Evolutionary conservation across 2,888 invertebrate genomes (phyloP).

Genomic region (Hartigia nigra): DNA sequence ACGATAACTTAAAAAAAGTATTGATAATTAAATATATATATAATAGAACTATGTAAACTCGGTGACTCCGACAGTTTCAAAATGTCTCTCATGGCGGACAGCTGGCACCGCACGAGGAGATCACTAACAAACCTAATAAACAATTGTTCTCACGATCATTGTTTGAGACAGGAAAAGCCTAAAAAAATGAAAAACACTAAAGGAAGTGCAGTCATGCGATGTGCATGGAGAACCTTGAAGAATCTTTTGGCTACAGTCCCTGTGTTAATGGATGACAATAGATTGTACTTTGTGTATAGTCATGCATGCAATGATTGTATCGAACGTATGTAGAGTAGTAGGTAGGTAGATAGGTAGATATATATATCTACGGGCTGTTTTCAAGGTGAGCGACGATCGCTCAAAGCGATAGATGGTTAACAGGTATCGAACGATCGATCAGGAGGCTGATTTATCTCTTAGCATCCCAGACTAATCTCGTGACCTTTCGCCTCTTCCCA

Average conservation of each 20-base stretch:
- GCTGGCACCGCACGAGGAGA: background rate
- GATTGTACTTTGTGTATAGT: background rate
- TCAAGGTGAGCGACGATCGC: background rate
- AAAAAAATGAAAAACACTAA: background rate
- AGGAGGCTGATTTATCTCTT: background rate
- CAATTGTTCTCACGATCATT: background rate
- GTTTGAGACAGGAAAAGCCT: background rate
- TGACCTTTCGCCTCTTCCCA: background rate
- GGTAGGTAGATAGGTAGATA: background rate
- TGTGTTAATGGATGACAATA: background rate
- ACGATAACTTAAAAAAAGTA: background rate
- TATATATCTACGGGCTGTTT: background rate
- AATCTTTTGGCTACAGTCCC: background rate
- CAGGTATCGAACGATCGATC: background rate
- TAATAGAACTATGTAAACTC: background rate
- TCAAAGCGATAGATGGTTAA: background rate
- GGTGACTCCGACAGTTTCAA: background rate
- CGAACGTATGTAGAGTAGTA: background rate
- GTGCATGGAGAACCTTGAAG: background rate
- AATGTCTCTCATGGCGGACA: background rate
- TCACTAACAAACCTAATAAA: background rate
- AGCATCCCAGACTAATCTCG: background rate
- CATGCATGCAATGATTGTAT: background rate
- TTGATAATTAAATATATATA: background rate
- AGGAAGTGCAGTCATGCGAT: background rate